phyloP scores from a whole-genome alignment of 2,797 vertebrate species.

The Malurus leucopterus region DNA sequence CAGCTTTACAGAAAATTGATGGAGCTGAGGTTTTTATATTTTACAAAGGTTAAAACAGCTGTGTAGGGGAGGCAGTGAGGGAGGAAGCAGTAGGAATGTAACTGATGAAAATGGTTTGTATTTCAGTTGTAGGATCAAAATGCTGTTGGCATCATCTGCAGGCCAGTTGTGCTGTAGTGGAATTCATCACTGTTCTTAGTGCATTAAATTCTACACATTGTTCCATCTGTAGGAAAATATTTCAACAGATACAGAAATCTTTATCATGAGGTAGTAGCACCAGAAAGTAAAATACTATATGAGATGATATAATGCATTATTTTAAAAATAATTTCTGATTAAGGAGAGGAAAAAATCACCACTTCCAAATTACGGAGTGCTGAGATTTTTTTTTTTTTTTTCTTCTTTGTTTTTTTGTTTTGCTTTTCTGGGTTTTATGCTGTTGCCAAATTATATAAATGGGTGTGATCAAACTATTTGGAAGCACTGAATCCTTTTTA shows the following conservation, averaged over 20 bases:
- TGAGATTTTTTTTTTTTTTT: not conserved
- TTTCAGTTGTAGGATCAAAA: not conserved
- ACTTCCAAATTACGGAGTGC: not conserved
- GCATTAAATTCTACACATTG: not conserved
- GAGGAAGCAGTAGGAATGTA: not conserved
- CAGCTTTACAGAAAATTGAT: constrained; percentile 45
- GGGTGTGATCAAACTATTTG: not conserved
- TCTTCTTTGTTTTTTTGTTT: rapidly evolving
- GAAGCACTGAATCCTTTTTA: not conserved
- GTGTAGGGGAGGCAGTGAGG: not conserved
- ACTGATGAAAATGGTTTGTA: not conserved
- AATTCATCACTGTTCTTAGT: not conserved
- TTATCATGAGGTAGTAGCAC: not conserved
- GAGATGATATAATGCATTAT: not conserved
- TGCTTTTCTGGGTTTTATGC: not conserved
- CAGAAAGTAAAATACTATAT: not conserved
- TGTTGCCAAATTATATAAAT: not conserved
- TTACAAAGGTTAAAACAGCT: constrained; percentile 24
- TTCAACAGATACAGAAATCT: not conserved
- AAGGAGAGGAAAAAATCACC: not conserved
- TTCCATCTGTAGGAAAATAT: not conserved
- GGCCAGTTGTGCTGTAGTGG: not conserved
- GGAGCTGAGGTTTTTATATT: constrained; percentile 30
- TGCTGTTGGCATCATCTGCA: not conserved
- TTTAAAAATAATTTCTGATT: not conserved